Base-by-base conservation (phyloP, 2,888 invertebrate species). In the Lamproptera curius region DNA sequence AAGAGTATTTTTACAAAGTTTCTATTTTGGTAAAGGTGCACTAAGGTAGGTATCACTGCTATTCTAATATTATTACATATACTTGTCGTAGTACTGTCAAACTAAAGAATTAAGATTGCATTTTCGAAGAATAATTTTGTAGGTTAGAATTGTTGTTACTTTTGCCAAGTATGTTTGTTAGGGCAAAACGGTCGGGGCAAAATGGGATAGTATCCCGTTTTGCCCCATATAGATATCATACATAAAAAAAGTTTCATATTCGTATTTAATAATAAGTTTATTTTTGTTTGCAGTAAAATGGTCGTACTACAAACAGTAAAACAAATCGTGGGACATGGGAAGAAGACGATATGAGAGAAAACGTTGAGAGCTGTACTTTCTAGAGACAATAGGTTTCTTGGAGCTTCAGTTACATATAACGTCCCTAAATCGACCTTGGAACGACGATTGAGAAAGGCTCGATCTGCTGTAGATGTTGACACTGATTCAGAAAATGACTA, bases 381-480 rank as follows among this genome's bases (percentile, higher is more conserved):
- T 23, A 8, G 8, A 8, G 8, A 4, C n/a, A n/a, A n/a, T n/a
- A n/a, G n/a, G n/a, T n/a, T n/a, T n/a, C n/a, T n/a, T n/a, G n/a
- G n/a, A n/a, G n/a, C n/a, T n/a, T n/a, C n/a, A n/a, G n/a, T n/a
- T n/a, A n/a, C n/a, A n/a, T n/a, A n/a, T n/a, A n/a, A n/a, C n/a
- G 50, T 50, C n/a, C 46, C 46, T 9, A 42, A 50, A 17, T 42
- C 46, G 33, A 50, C 50, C 34, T 46, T 51, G 31, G 43, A 51
- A 46, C 39, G 51, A 39, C 42, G 40, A 42, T 42, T 51, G 28
- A 46, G 42, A 43, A 42, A 42, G 15, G 50, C 46, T 42, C 39
- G 42, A 14, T 10, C n/a, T 15, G 31, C 49, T n/a, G n/a, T n/a
- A 36, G 16, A 44, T 40, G 43, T 16, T 34, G 49, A 49, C 40